Evolutionary conservation across 1,140 invertebrate genomes (phyloP).

Genomic region (Pseudomyrmex pallidus): DNA sequence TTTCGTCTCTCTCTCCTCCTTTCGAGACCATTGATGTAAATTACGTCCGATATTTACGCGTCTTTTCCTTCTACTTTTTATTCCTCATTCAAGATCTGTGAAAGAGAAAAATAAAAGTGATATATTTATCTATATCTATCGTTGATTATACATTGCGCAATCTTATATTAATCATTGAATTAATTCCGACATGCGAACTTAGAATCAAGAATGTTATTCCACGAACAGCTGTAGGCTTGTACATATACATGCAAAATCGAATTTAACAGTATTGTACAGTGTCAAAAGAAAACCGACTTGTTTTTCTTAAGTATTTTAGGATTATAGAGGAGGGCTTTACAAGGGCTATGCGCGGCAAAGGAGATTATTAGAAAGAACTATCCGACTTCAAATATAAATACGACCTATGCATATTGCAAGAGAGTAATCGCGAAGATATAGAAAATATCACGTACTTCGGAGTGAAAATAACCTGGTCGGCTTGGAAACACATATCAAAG

Average conservation of each 20-base stretch:
- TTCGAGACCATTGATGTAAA: conserved; percentile 63
- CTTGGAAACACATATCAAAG: conserved; percentile 26
- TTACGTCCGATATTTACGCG: conserved; percentile 67
- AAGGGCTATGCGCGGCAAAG: too few species aligned
- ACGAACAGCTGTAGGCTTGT: not conserved
- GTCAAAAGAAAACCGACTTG: conserved; percentile 4
- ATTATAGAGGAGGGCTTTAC: too few species aligned
- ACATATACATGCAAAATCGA: not conserved
- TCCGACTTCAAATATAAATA: not conserved
- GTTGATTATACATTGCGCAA: conserved; percentile 14
- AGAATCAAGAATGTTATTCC: not conserved
- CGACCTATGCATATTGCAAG: too few species aligned
- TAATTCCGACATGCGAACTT: conserved; percentile 23
- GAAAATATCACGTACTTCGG: not conserved
- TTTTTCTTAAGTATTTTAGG: not conserved
- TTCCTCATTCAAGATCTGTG: not conserved
- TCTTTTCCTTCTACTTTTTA: conserved; percentile 31
- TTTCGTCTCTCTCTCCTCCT: conserved; percentile 34
- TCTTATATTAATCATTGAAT: conserved; percentile 32
- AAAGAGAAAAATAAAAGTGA: conserved; percentile 31
- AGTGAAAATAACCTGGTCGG: conserved; percentile 43
- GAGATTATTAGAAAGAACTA: not conserved
- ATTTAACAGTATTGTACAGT: not conserved
- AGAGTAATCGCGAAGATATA: not conserved
- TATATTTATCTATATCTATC: conserved; percentile 1